Percentiles rank a stretch among this genome's conserved stretches.
phyloP scores from a whole-genome alignment of 1,140 invertebrate genomes.

The Heliconius himera region DNA sequence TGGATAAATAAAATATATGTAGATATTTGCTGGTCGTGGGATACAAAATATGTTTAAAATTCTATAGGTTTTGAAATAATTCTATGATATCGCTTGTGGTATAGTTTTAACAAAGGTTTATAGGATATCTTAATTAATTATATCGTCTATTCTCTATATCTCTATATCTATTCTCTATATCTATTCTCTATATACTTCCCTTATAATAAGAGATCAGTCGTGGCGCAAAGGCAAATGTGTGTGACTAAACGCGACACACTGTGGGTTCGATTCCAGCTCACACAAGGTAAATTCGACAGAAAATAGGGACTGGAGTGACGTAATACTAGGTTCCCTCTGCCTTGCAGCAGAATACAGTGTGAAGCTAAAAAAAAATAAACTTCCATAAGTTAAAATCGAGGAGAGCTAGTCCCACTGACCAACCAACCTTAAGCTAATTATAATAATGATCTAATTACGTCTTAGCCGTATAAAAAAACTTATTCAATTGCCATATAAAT shows the following conservation, averaged over 20 bases:
- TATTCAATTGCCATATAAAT: conserved; percentile 32
- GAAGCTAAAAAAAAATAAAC: background rate
- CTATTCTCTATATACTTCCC: background rate
- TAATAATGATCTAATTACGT: conserved; percentile 11
- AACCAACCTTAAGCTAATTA: conserved; percentile 26
- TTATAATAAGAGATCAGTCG: no score
- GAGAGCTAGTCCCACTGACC: background rate
- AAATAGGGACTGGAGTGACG: no score
- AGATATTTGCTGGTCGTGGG: background rate
- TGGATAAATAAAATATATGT: no score
- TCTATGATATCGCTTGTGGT: background rate
- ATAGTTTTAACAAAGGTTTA: background rate
- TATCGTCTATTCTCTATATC: background rate
- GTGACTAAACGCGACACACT: no score
- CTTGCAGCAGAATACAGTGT: no score
- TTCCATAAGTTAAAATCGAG: conserved; percentile 15
- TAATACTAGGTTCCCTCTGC: no score
- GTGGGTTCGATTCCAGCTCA: no score
- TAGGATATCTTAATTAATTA: background rate
- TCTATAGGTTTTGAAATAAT: background rate
- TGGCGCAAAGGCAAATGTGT: no score
- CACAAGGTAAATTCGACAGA: no score
- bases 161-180: background rate
- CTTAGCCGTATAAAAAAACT: background rate
- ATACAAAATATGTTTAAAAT: background rate